Evolutionary conservation across 2,797 vertebrate genomes (phyloP).

Genomic region (Sebastes oblongus): DNA sequence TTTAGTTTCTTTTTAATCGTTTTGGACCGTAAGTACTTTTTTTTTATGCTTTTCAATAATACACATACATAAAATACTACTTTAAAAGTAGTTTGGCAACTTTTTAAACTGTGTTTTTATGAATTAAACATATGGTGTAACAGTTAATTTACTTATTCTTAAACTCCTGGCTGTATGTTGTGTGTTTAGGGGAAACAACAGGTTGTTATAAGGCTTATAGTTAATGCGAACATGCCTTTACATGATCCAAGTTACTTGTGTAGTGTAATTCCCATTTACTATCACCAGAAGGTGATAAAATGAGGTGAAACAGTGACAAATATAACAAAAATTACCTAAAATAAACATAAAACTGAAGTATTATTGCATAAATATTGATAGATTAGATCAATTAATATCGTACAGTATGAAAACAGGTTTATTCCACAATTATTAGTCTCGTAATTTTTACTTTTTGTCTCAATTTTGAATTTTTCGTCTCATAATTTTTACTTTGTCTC

Average conservation of each 20-base stretch:
- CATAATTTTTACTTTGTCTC: no score
- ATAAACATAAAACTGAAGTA: background rate
- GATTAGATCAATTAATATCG: background rate
- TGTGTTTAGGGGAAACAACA: background rate
- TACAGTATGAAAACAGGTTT: background rate
- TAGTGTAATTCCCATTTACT: fast-evolving
- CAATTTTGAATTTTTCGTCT: no score
- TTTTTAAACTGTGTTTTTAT: background rate
- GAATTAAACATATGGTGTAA: background rate
- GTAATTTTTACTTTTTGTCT: no score
- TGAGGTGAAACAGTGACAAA: no score
- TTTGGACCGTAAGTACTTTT: constrained; percentile 19
- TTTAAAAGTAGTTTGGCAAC: background rate
- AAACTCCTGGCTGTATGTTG: background rate
- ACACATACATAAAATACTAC: fast-evolving
- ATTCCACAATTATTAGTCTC: background rate
- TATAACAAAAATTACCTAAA: background rate
- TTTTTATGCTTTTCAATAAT: background rate
- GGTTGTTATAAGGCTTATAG: background rate
- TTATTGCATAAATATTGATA: background rate
- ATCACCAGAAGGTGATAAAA: background rate
- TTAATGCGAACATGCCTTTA: background rate
- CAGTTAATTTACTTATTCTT: fast-evolving
- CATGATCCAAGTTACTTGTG: background rate
- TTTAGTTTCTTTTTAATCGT: background rate